Evolutionary conservation across 2,888 invertebrate species (phyloP), one percentile per base, ranked within the genome.

Genomic region (Agrochola circellaris): DNA sequence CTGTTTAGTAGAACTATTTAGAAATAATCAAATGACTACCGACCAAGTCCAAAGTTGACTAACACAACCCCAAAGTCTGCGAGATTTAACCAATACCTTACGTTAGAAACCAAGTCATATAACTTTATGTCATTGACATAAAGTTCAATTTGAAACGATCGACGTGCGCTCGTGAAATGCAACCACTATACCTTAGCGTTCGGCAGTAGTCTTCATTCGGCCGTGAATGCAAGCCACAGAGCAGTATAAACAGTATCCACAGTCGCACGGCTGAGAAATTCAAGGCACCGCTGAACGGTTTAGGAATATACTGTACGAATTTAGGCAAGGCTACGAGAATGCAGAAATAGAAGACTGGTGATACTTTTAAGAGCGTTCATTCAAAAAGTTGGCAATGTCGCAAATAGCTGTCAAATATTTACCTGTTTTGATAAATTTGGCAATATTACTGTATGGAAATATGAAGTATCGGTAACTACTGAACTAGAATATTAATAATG

Each of bases 211-310:
- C 75, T 75, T 68, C 62, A 20, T 64, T 64, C 42, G 26, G 26
- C 48, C 67, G 26, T 68, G 62, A 51, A 68, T 48, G 45, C n/a
- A 68, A 62, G 79, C 79, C 75, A 79, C 75, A 81, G 75, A 67
- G 51, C 17, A 58, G 26, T 67, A 11, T 75, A 82, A 42, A 64
- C 68, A 76, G 82, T 26, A 58, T 26, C 26, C 68, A 58, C 68
- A 34, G 68, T 38, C 8, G 9, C 34, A 79, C 34, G 77, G 56
- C 8, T 68, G 56, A 76, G 42, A 76, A 13, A 79, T 58, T 82
- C 34, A 11, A 45, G 67, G 26, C 23, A 51, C 1, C 42, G 5
- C 30, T 20, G 34, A 34, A 67, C 15, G 6, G 15, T 30, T 62
- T 20, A 26, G 30, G 17, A 48, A 72, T 51, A 65, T 11, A 15